These are phyloP conservation scores for Caloenas nicobarica DNA, from an alignment of 2,113 vertebrate species.

Conservation along the genomic window DNA sequence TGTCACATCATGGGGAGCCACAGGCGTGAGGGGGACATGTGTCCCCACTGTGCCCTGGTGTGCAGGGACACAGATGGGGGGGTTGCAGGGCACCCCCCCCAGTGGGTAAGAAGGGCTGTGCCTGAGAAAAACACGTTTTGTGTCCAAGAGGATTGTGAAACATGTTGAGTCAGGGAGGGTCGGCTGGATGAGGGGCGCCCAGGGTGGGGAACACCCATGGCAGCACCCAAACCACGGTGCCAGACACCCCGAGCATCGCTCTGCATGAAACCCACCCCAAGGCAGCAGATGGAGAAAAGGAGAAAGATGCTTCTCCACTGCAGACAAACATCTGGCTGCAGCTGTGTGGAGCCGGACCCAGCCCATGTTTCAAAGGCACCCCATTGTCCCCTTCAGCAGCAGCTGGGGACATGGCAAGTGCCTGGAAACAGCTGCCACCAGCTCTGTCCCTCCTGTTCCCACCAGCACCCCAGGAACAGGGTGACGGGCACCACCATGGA, in stretches of 20 bases:
- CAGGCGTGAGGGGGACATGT: accelerated
- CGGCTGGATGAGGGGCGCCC: accelerated
- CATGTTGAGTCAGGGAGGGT: background rate
- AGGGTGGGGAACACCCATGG: accelerated
- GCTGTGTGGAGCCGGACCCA: background rate
- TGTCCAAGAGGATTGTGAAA: background rate
- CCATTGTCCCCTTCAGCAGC: background rate
- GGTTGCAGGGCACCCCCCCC: background rate
- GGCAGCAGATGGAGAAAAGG: background rate
- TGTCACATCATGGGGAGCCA: accelerated
- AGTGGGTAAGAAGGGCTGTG: accelerated
- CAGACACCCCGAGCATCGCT: background rate
- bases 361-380: background rate
- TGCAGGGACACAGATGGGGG: background rate
- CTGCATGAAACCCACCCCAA: background rate
- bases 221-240: background rate
- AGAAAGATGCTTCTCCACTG: background rate
- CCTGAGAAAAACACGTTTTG: background rate
- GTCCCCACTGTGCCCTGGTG: accelerated
- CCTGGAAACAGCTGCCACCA: background rate
- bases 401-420: background rate
- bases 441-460: background rate
- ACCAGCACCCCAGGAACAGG: accelerated
- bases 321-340: background rate
- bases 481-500: accelerated